These are phyloP conservation scores for Etheostoma cragini DNA, from an alignment of 2,113 vertebrate species.

Conservation along the genomic window DNA sequence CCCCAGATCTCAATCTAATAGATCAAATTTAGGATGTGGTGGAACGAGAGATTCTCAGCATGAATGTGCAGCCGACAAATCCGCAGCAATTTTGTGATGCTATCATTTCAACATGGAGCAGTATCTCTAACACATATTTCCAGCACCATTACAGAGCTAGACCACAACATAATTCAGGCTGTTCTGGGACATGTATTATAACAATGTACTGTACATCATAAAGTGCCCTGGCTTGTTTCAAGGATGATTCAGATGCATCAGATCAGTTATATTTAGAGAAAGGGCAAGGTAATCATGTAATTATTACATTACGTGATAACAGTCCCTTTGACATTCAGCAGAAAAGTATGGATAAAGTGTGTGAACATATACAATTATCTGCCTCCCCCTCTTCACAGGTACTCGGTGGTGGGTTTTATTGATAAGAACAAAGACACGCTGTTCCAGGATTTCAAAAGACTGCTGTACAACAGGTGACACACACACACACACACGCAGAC, in stretches of 20 bases:
- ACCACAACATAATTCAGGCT: not conserved
- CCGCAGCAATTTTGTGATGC: not conserved
- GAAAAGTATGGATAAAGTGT: too few species aligned
- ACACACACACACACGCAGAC: constrained; percentile 15
- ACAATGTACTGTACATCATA: too few species aligned
- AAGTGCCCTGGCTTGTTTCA: not conserved
- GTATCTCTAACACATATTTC: not conserved
- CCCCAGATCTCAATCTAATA: not conserved
- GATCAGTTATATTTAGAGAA: not conserved
- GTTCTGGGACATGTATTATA: not conserved
- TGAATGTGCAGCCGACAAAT: not conserved
- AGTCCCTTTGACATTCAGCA: too few species aligned
- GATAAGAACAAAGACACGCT: constrained; percentile 99
- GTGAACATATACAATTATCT: constrained; percentile 12
- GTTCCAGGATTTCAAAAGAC: constrained; percentile 99
- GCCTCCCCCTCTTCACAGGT: constrained; percentile 79
- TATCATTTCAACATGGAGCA: not conserved
- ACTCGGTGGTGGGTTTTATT: constrained; percentile 95
- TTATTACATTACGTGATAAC: not conserved
- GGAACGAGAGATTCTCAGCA: not conserved
- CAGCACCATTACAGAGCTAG: too few species aligned
- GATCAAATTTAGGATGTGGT: not conserved
- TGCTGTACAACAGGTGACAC: constrained; percentile 97
- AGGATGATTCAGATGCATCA: not conserved
- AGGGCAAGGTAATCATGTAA: not conserved